Base-by-base conservation (phyloP, 2,888 invertebrate genomes). In the Drosophila merina region DNA sequence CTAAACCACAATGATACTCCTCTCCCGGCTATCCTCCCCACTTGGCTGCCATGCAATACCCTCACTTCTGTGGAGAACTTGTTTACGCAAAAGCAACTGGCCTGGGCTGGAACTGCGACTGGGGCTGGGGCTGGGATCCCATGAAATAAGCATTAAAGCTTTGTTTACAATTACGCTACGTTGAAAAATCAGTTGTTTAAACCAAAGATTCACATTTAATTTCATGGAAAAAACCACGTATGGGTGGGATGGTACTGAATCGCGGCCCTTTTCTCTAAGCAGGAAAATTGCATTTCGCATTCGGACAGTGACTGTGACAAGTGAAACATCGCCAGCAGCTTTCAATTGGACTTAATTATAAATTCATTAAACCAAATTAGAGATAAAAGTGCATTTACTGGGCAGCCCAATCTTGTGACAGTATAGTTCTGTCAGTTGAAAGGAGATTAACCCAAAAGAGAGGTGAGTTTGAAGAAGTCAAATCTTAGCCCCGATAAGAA, bases 51-150 rank as follows among this genome's bases (percentile, higher is more conserved):
- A 42, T 42, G 62, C 12, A 25, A 62, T 62, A 62, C 60, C 60
- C 60, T 62, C 42, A 62, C 60, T 48, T 14, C n/a, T 4, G 8
- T 12, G 45, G 58, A 38, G 47, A 38, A 47, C 36, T 30, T 57
- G 44, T 57, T 33, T 36, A 28, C 49, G 28, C 33, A 9, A 38
- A 42, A 42, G 40, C 40, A 14, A 20, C 40, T 14, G 14, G 40
- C 40, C 14, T 8, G 40, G 20, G 14, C 20, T 8, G 20, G 7
- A 4, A 20, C 3, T 42, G 40, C 14, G 40, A 20, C 31, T 20
- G 20, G 20, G 20, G 40, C 3, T 42, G 40, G 40, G 40, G 40
- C 31, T 48, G n/a, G 30, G 12, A 5, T 45, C 45, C 20, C 36
- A 9, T 36, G n/a, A 36, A 55, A 42, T 9, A 9, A 26, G 55